Evolutionary conservation across 1,140 invertebrate genomes (phyloP), one percentile per base, ranked within the genome.

Genomic region (Octopus sinensis): DNA sequence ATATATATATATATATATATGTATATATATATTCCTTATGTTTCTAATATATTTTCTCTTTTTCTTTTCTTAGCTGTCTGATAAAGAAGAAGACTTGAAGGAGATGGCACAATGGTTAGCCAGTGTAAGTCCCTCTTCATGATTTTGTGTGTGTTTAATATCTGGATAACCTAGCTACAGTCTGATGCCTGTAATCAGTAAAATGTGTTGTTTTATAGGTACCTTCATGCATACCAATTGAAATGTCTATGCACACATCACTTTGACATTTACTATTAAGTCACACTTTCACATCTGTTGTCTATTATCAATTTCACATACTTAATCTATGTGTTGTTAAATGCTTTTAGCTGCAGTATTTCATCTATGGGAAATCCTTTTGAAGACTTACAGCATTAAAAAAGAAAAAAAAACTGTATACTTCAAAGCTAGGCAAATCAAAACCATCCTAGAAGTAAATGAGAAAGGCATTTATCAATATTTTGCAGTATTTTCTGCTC

Each of bases 61-160:
- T 78, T 82, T 53, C 91, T 91, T 88, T 90, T 84, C 90, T 88
- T 90, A 94, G 94, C 94, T 92, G 92, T 94, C 88, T 82, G 88
- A 93, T 85, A 94, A 94, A 91, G 95, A 96, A 88, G 94, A 94
- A 90, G 96, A 97, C 91, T 96, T 97, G 92, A 95, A 96, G 92
- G 96, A 97, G 92, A 97, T 97, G 93, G 96, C 96, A 86, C 94
- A 95, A 87, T 98, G 96, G 96, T 93, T 97, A 87, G 94, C 93
- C 30, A 7, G 6, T 87, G 93, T 92, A 85, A 92, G 92, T 81
- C 53, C 3, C 43, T 78, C 30, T 30, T n/a, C 17, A 68, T 81
- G 62, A 56, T 52, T 52, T 68, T 23, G 9, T 7, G 78, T 79
- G 17, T 12, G 7, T 52, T 4, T 51, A 13, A 53, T 56, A 23